Percentiles rank a stretch among this genome's conserved stretches.
Evolutionary conservation across 2,797 vertebrate species (phyloP).

Genomic region (Tauraco hartlaubi): DNA sequence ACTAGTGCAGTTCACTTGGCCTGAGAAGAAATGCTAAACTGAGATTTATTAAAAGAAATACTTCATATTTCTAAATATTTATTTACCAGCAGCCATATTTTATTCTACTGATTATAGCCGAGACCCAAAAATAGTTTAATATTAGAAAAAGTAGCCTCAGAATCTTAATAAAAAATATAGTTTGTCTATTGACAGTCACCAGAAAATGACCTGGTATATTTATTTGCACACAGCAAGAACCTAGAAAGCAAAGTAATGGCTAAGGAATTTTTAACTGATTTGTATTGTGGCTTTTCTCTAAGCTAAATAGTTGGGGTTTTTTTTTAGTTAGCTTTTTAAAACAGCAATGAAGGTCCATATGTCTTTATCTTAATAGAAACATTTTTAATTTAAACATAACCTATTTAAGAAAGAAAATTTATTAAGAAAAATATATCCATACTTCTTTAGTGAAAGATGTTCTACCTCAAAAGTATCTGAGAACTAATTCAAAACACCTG

Average conservation of each 20-base stretch:
- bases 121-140: background rate
- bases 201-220: background rate
- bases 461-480: background rate
- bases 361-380: background rate
- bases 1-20: background rate
- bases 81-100: background rate
- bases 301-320: background rate
- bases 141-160: background rate
- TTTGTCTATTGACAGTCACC: background rate
- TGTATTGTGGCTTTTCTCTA: background rate
- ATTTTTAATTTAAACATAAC: background rate
- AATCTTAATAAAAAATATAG: background rate
- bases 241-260: background rate
- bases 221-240: background rate
- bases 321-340: background rate
- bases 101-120: background rate
- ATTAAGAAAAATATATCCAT: background rate
- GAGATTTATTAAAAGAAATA: background rate
- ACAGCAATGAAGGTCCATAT: background rate
- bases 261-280: background rate
- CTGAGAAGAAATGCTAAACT: background rate
- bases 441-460: background rate
- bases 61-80: background rate
- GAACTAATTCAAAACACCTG: background rate
- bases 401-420: background rate